These are phyloP conservation scores for Anseranas semipalmata DNA, from an alignment of 2,113 vertebrate species.

Conservation along the genomic window DNA sequence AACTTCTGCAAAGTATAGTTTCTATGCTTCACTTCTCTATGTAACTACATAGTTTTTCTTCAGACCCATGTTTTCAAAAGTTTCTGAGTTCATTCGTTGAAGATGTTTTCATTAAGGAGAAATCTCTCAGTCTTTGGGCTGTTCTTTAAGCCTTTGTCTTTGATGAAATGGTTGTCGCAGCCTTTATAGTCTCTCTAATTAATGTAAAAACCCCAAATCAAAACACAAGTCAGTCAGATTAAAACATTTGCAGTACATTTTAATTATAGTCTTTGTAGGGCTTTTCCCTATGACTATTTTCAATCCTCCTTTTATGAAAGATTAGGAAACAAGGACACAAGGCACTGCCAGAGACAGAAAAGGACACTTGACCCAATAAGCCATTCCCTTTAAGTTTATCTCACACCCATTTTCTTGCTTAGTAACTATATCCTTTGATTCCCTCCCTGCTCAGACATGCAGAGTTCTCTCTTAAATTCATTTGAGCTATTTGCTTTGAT, in stretches of 20 bases:
- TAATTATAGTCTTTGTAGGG: constrained; percentile 27
- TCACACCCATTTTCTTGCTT: constrained; percentile 47
- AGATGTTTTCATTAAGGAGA: not conserved
- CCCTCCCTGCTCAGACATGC: not conserved
- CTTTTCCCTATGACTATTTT: constrained; percentile 32
- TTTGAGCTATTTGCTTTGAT: constrained; percentile 39
- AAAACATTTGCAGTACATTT: constrained; percentile 37
- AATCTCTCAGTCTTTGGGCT: not conserved
- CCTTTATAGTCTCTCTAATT: constrained; percentile 48
- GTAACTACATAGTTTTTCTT: not conserved
- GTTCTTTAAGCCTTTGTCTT: constrained; percentile 45
- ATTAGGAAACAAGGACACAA: constrained; percentile 34
- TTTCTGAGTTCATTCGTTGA: not conserved
- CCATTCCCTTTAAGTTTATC: constrained; percentile 49
- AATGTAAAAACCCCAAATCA: constrained; percentile 25
- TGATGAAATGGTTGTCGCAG: constrained; percentile 24
- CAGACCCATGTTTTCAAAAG: not conserved
- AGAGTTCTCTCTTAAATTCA: not conserved
- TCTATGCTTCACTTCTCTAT: not conserved
- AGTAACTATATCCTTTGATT: constrained; percentile 42
- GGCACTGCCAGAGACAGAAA: not conserved
- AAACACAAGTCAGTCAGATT: constrained; percentile 48
- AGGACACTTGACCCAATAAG: constrained; percentile 41
- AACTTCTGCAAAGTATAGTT: not conserved
- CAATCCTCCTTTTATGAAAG: constrained; percentile 4